Percentiles rank a stretch among this genome's conserved stretches.
Conservation (phyloP, 2,797 vertebrate genomes). For the Chelidonichthys spinosus region DNA sequence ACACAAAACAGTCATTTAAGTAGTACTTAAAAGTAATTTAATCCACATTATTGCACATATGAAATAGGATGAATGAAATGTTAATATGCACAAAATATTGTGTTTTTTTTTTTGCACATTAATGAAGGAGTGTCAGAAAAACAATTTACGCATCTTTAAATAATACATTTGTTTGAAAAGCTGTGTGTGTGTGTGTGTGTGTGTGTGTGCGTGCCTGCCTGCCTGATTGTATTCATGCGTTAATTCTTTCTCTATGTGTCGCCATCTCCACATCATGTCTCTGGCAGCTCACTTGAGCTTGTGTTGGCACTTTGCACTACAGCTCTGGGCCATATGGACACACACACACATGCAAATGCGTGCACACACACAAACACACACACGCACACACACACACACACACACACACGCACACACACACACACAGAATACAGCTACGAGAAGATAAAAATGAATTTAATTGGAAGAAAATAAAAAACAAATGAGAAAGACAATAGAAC, state of each 20-base stretch:
- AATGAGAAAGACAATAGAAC: background rate
- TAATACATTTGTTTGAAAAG: conserved; percentile 7
- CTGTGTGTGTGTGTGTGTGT: conserved; percentile 36
- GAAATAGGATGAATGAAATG: too few relatives aligned
- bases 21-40: too few relatives aligned
- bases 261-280: conserved; percentile 39
- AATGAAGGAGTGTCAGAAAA: background rate
- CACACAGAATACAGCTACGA: background rate
- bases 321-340: conserved; percentile 10
- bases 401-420: conserved; percentile 13
- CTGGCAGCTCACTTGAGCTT: conserved; percentile 28
- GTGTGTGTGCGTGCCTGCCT: conserved; percentile 5
- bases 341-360: background rate
- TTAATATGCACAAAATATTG: too few relatives aligned
- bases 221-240: conserved; percentile 13
- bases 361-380: background rate
- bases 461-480: background rate
- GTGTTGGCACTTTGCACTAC: conserved; percentile 29
- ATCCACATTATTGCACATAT: too few relatives aligned
- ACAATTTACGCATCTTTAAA: background rate
- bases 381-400: conserved; percentile 9
- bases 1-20: too few relatives aligned
- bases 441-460: conserved; percentile 13
- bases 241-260: conserved; percentile 36
- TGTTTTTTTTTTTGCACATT: too few relatives aligned